Evolutionary conservation across 2,888 invertebrate genomes (phyloP), one percentile per base, ranked within the genome.

Genomic region (Pteria penguin): DNA sequence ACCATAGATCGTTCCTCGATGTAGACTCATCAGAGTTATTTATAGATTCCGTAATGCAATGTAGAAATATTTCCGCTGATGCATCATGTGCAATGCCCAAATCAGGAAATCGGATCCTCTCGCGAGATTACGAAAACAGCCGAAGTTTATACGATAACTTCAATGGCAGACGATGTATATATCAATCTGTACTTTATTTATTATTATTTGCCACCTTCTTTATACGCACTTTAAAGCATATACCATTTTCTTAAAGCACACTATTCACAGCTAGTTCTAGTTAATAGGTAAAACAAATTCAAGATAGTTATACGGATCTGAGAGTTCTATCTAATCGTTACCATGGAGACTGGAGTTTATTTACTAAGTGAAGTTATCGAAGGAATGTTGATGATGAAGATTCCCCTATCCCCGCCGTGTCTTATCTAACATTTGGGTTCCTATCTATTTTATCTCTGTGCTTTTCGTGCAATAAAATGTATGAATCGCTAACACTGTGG

Each of bases 341-440:
- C 45, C 45, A 45, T 45, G 45, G 45, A 14, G 45, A 45, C 18
- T 8, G 18, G 18, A 45, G 45, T 45, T 45, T 32, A 26, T 45
- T 36, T 33, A 65, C 36, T 27, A 18, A 65, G 36, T 5, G 45
- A 45, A 36, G 65, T 24, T 36, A 26, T 36, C 26, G 32, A 2
- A 45, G 65, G 65, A 65, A 65, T 65, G 65, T 65, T 65, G 36
- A 65, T 65, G 65, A 24, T 36, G 14, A n/a, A 11, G 36, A 65
- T 22, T 11, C 24, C 31, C 33, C 36, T 65, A 32, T 36, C 36
- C 65, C 65, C 45, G 18, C 18, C 4, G 65, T 45, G 5, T 26
- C 45, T 65, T 65, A 65, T 65, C 65, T 65, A 65, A 65, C 45
- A 5, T 32, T 24, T 45, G 27, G 45, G 36, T 65, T 65, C 18